Conservation (phyloP, 64 coral and sea anemone species). For the Hydrozoanthus tunicans region DNA sequence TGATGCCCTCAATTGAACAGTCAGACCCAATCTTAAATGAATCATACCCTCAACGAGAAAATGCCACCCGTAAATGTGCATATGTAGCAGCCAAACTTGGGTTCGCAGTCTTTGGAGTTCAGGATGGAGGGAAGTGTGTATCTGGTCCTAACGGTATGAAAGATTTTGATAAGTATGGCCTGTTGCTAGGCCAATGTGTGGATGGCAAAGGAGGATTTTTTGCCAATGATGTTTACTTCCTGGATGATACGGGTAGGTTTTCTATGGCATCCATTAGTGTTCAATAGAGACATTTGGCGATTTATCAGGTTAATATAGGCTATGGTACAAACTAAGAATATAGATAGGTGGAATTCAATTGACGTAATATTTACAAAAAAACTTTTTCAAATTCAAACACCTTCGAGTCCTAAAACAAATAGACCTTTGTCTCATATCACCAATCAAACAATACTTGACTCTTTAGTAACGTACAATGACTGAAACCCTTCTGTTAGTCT, state of each 20-base stretch:
- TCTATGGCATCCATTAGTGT: background rate
- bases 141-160: slow-evolving; percentile 11
- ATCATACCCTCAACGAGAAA: background rate
- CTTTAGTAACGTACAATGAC: too few species aligned
- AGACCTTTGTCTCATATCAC: too few species aligned
- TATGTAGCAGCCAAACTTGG: slow-evolving; percentile 9
- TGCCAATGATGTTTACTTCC: slow-evolving; percentile 41
- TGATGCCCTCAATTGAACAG: background rate
- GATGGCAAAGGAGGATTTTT: background rate
- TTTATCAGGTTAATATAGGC: too few species aligned
- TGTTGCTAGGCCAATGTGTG: background rate
- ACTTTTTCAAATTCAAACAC: too few species aligned
- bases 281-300: too few species aligned
- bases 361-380: too few species aligned
- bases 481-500: too few species aligned
- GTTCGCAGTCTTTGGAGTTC: slow-evolving; percentile 38
- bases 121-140: slow-evolving; percentile 15
- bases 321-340: too few species aligned
- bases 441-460: too few species aligned
- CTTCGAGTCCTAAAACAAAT: too few species aligned
- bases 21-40: slow-evolving; percentile 14
- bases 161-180: slow-evolving; percentile 7
- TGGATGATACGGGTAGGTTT: slow-evolving; percentile 22
- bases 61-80: slow-evolving; percentile 26
- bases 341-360: too few species aligned